Percentiles rank a stretch among this genome's conserved stretches.
phyloP scores from a whole-genome alignment of 1,140 invertebrate genomes.

The Apis dorsata region DNA sequence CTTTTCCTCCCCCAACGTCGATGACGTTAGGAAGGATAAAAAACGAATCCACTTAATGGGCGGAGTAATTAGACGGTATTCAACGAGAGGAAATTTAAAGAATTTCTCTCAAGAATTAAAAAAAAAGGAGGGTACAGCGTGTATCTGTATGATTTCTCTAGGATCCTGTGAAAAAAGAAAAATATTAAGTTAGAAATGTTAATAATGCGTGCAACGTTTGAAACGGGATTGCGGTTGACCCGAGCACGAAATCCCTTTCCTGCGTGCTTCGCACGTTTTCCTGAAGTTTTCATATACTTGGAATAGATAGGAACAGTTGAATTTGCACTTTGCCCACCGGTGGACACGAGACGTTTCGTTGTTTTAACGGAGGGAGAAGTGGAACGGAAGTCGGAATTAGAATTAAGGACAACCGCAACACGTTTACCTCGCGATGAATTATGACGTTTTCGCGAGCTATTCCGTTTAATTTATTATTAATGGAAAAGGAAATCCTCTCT shows the following conservation, averaged over 20 bases:
- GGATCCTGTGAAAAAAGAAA: not conserved
- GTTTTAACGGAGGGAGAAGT: constrained; percentile 27
- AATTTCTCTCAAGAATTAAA: not conserved
- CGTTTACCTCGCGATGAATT: constrained; percentile 25
- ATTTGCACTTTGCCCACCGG: constrained; percentile 52
- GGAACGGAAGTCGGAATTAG: constrained; percentile 14
- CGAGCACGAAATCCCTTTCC: constrained; percentile 53
- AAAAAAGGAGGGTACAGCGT: not conserved
- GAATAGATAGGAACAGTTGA: constrained; percentile 55
- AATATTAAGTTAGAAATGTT: not conserved
- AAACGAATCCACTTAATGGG: not conserved
- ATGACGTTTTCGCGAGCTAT: not conserved
- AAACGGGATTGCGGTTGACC: constrained; percentile 40
- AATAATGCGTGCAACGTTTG: constrained; percentile 29
- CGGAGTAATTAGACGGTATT: not conserved
- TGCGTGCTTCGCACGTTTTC: constrained; percentile 48
- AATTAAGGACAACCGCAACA: constrained; percentile 29
- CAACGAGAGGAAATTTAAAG: not conserved
- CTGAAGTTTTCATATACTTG: constrained; percentile 52
- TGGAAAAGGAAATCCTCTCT: not conserved
- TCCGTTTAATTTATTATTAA: not conserved
- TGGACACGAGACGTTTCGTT: constrained; percentile 39
- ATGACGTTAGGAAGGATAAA: not conserved
- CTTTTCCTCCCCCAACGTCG: too few species aligned
- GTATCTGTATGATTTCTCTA: too few species aligned